A percentile compares a stretch with the other conserved stretches of the same genome.
phyloP scores from a whole-genome alignment of 2,888 invertebrate genomes.

The Drosophila paranaensis region DNA sequence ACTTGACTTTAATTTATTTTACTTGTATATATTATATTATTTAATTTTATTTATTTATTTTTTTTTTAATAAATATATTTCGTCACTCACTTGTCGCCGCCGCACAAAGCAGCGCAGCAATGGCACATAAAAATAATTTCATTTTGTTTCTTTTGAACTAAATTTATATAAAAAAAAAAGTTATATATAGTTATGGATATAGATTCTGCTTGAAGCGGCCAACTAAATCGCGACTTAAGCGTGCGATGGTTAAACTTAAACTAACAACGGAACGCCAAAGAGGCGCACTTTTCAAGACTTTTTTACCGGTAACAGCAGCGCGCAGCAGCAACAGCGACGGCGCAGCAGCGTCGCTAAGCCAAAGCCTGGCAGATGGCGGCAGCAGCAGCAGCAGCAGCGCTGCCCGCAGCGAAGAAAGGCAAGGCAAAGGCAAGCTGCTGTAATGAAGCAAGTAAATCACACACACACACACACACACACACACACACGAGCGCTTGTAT shows the following conservation, averaged over 20 bases:
- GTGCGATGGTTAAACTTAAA: constrained; percentile 84
- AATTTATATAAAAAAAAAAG: constrained; percentile 28
- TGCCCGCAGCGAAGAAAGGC: constrained; percentile 58
- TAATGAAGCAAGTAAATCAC: constrained; percentile 54
- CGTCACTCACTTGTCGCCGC: constrained; percentile 83
- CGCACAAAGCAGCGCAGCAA: constrained; percentile 82
- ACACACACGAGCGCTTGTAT: background rate
- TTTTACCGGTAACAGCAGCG: constrained; percentile 61
- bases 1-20: constrained; percentile 27
- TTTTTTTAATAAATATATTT: background rate
- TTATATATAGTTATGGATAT: background rate
- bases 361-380: constrained; percentile 42
- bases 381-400: background rate
- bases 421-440: constrained; percentile 43
- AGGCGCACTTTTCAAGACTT: constrained; percentile 85
- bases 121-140: constrained; percentile 84
- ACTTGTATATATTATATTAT: too few relatives aligned
- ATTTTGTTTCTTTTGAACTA: constrained; percentile 69
- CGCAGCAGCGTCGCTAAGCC: constrained; percentile 43
- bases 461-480: background rate
- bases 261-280: constrained; percentile 81
- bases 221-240: constrained; percentile 72
- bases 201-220: constrained; percentile 41
- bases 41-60: background rate
- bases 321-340: constrained; percentile 40